phyloP scores from a whole-genome alignment of 2,888 invertebrate species.

The Chymomyza procnemis region DNA sequence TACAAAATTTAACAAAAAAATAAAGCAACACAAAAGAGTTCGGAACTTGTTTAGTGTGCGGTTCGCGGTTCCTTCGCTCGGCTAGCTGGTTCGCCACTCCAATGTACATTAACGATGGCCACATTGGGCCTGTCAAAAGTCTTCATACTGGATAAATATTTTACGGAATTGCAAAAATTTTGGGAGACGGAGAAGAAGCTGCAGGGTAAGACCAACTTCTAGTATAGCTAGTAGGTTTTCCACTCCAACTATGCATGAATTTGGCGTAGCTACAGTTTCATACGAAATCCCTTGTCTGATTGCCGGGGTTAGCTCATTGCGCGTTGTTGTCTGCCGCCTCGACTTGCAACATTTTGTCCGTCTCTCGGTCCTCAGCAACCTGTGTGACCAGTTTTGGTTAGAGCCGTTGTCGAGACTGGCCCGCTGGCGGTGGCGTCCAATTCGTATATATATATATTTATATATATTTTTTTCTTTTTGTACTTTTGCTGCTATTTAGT shows the following conservation, averaged over 20 bases:
- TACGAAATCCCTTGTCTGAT: conserved; percentile 44
- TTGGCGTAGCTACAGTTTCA: conserved; percentile 13
- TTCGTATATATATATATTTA: too few species aligned
- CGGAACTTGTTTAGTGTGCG: conserved; percentile 40
- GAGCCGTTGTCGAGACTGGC: background rate
- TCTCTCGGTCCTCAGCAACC: conserved; percentile 15
- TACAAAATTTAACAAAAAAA: conserved; percentile 6
- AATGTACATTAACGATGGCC: conserved; percentile 85
- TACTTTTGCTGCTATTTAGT: conserved; percentile 21
- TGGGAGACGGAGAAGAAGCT: conserved; percentile 97
- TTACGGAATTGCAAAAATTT: conserved; percentile 96
- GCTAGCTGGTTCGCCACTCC: conserved; percentile 57
- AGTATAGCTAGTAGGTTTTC: too few species aligned
- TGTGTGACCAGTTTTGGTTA: conserved; percentile 4
- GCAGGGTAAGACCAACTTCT: conserved; percentile 92
- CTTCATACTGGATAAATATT: conserved; percentile 98
- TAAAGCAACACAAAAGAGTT: conserved; percentile 19
- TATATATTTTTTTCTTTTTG: too few species aligned
- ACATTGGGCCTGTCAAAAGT: conserved; percentile 97
- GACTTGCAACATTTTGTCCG: conserved; percentile 57
- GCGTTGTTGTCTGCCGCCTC: conserved; percentile 44
- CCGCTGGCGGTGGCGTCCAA: background rate
- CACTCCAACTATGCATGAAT: conserved; percentile 19
- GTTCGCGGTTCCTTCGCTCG: conserved; percentile 21
- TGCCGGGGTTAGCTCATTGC: background rate